A percentile compares a stretch with the other conserved stretches of the same genome.
Conservation (phyloP, 1,140 invertebrate genomes). For the Brachionus manjavacas region DNA sequence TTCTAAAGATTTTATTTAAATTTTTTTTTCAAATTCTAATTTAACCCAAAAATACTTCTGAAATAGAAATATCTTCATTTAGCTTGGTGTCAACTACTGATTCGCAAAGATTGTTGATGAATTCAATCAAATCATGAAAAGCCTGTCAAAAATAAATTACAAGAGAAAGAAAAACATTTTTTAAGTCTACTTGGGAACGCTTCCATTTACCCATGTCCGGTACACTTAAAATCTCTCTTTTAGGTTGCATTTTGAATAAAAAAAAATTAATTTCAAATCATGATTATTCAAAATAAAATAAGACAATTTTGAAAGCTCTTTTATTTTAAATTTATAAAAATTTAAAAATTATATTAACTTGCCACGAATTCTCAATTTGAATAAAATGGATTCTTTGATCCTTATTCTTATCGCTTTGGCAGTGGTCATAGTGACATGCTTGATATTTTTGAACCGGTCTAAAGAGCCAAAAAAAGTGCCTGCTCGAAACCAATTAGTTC, state of each 20-base stretch:
- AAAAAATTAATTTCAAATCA: not conserved
- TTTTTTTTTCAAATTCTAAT: not conserved
- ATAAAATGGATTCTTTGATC: slow-evolving; percentile 17
- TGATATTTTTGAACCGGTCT: slow-evolving; percentile 19
- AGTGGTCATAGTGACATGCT: not conserved
- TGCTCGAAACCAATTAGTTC: not conserved
- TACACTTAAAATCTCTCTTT: slow-evolving; percentile 66
- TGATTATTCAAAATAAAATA: not conserved
- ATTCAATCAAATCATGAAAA: slow-evolving; percentile 75
- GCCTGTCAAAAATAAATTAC: slow-evolving; percentile 47
- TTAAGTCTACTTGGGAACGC: slow-evolving; percentile 67
- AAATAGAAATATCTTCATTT: slow-evolving; percentile 58
- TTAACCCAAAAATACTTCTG: not conserved
- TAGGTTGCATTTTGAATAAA: slow-evolving; percentile 59
- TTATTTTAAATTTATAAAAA: not conserved
- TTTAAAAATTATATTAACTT: not conserved
- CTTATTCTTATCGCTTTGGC: slow-evolving; percentile 3
- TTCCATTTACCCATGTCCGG: slow-evolving; percentile 74
- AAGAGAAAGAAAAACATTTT: slow-evolving; percentile 20
- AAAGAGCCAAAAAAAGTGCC: not conserved
- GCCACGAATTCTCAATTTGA: slow-evolving; percentile 19
- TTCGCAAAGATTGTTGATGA: slow-evolving; percentile 77
- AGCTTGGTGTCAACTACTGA: slow-evolving; percentile 73
- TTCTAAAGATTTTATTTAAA: slow-evolving; percentile 49
- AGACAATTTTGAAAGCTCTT: not conserved